A percentile compares a stretch with the other conserved stretches of the same genome.
Conservation (phyloP, 2,113 vertebrate genomes). For the Chionomys nivalis region DNA sequence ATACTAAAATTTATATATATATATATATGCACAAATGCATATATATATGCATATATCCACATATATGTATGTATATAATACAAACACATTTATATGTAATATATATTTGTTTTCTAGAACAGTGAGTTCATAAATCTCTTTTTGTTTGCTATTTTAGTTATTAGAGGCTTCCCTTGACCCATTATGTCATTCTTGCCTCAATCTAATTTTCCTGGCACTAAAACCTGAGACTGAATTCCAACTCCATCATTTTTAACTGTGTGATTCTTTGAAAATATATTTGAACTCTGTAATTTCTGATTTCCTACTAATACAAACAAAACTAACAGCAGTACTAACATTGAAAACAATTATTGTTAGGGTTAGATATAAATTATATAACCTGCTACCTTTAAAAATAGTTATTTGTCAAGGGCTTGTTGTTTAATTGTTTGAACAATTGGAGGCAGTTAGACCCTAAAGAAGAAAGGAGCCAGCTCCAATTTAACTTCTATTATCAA, state of each 20-base stretch:
- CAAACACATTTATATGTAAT: too few species aligned
- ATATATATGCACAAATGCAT: background rate
- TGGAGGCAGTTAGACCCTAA: background rate
- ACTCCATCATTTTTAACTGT: constrained; percentile 51
- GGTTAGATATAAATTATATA: constrained; percentile 5
- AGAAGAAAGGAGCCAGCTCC: background rate
- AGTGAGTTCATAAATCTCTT: constrained; percentile 18
- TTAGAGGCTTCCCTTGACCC: constrained; percentile 61
- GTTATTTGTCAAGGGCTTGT: background rate
- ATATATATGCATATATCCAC: too few species aligned
- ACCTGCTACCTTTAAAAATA: background rate
- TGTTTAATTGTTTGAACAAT: constrained; percentile 33
- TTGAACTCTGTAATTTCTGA: constrained; percentile 41
- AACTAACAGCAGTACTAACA: constrained; percentile 30
- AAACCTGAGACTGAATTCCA: constrained; percentile 59
- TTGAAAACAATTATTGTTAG: background rate
- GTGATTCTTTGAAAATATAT: constrained; percentile 48
- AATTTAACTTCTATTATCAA: background rate
- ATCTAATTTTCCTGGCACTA: constrained; percentile 72
- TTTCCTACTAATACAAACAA: constrained; percentile 28
- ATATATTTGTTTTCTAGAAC: constrained; percentile 53
- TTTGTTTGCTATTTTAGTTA: constrained; percentile 65
- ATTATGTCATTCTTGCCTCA: constrained; percentile 72
- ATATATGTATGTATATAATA: too few species aligned
- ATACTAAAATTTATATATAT: background rate